Base-by-base conservation (phyloP, 1,140 invertebrate genomes). In the Conopomorpha cramerella region DNA sequence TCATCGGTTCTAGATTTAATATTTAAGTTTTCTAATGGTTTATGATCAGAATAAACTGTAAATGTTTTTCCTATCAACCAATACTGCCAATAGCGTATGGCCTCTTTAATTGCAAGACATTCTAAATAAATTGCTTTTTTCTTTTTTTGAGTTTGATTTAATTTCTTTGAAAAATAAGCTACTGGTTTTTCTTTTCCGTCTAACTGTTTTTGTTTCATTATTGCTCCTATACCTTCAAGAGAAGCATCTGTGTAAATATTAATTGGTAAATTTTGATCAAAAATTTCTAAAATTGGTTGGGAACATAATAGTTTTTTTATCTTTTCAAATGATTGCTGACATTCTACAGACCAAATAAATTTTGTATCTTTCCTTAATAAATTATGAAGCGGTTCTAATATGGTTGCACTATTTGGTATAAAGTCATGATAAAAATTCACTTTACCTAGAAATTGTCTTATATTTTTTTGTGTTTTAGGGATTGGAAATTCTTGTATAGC, bases 341-440 rank as follows among this genome's bases (percentile, higher is more conserved):
- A n/a, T 46, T 50, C 38, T 38, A 42, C 29, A 16, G 51, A 40
- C 49, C 55, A 53, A 12, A 35, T 34, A 40, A 57, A 63, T 36
- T 42, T 43, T 43, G 41, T 34, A 14, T 46, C 34, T 36, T 58
- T 60, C 31, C 48, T 46, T 4, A 63, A 26, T 36, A 58, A 46
- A 14, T 53, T 60, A 47, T 55, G 49, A 8, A 58, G 11, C 38
- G 55, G 55, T 4, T 55, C 43, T 37, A 63, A 38, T 7, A 43
- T 51, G 35, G 47, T 45, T 38, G 51, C 39, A 35, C 25, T 49
- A 31, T 51, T 55, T 38, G 41, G 46, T 16, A 61, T 42, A 41
- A 53, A 58, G 36, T 62, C 34, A 29, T 51, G 36, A 36, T 60
- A 46, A 33, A 51, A 54, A 27, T 52, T 56, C 6, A 56, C 48